phyloP scores from a whole-genome alignment of 2,113 vertebrate species.

The Vombatus ursinus region DNA sequence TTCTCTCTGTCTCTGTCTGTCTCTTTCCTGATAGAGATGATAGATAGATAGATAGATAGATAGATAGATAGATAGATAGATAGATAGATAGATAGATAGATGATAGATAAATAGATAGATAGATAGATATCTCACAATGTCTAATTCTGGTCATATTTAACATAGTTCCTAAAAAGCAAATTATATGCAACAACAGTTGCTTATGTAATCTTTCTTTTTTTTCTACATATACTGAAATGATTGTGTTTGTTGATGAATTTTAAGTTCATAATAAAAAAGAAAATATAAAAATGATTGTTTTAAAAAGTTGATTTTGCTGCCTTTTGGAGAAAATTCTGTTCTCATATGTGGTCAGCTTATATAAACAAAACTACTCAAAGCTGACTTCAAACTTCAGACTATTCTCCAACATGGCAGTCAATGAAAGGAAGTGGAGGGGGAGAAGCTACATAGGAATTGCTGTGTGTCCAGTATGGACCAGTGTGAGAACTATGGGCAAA shows the following conservation, averaged over 20 bases:
- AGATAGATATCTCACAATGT: no score
- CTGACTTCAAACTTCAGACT: no score
- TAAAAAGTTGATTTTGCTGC: background rate
- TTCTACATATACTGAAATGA: no score
- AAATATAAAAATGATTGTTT: background rate
- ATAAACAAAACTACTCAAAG: background rate
- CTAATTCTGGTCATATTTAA: background rate
- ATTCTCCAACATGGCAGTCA: background rate
- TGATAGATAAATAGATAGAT: no score
- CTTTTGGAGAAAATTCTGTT: background rate
- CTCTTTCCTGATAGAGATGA: no score
- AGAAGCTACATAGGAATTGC: background rate
- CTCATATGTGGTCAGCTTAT: background rate
- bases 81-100: no score
- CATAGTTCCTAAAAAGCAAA: background rate
- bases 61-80: no score
- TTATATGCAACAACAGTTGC: background rate
- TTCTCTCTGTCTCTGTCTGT: no score
- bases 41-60: no score
- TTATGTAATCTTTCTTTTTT: background rate
- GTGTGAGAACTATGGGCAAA: background rate
- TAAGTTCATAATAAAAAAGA: background rate
- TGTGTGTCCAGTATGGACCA: background rate
- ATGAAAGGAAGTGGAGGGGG: background rate
- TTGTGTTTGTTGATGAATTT: background rate